A percentile compares a stretch with the other conserved stretches of the same genome.
These are phyloP conservation scores for Peromyscus melanophrys DNA, from an alignment of 2,797 vertebrate species.

Conservation along the genomic window DNA sequence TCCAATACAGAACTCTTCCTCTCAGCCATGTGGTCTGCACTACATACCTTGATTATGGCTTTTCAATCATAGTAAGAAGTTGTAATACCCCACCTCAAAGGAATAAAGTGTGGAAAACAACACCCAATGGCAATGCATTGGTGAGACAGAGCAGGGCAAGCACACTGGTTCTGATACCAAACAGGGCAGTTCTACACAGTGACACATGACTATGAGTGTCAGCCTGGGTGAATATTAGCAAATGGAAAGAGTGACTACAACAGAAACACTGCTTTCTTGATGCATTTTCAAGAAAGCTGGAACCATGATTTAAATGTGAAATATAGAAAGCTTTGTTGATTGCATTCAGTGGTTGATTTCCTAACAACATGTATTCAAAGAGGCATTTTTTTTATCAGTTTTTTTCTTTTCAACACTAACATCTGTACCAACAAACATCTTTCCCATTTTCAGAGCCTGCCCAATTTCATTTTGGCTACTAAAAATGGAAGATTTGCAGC, in stretches of 20 bases:
- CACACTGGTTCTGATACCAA: not conserved
- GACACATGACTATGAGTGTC: not conserved
- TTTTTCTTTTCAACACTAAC: constrained; percentile 5
- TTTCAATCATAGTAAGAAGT: not conserved
- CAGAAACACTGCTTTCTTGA: not conserved
- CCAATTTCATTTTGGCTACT: not conserved
- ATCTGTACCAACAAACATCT: not conserved
- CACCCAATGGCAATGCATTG: not conserved
- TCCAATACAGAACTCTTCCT: not conserved
- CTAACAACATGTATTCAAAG: not conserved
- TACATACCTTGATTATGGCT: not conserved
- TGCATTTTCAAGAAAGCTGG: not conserved
- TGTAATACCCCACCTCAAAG: not conserved
- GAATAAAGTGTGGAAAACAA: not conserved
- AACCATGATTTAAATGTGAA: not conserved
- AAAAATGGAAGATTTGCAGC: not conserved
- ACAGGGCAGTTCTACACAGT: not conserved
- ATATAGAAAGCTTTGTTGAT: not conserved
- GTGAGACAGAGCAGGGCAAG: not conserved
- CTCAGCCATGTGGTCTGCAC: not conserved
- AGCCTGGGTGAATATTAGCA: not conserved
- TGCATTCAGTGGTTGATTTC: not conserved
- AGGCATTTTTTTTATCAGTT: not conserved
- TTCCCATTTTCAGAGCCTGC: not conserved
- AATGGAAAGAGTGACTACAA: not conserved